Evolutionary conservation across 2,888 invertebrate species (phyloP), one percentile per base, ranked within the genome.

Genomic region (Melinopterus prodromus): DNA sequence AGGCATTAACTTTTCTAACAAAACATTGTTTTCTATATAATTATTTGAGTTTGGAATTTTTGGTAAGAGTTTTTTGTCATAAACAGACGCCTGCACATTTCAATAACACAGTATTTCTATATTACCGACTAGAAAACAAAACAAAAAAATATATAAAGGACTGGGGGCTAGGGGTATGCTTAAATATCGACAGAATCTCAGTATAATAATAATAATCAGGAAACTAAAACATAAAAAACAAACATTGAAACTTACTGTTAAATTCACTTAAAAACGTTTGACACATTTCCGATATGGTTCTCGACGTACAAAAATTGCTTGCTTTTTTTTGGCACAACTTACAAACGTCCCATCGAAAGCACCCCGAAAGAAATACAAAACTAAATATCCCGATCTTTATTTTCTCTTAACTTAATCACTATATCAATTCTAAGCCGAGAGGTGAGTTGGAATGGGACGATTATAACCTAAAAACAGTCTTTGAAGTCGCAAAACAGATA

Each of bases 91-190:
- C 53, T 53, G 53, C 12, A 53, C 53, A 53, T 53, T 26, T 53
- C 53, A 53, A 53, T 53, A 53, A 53, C 53, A 53, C 53, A 53
- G 53, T 9, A 53, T 53, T 26, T 53, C 53, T 53, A 53, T 53
- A 53, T 53, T 53, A 53, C 53, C 53, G 53, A 53, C 53, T 53
- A 53, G 53, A 53, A 53, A 53, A 53, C 53, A 53, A 53, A 53
- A 53, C 7, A 53, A 53, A 53, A 53, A 53, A 9, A 53, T 38
- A 38, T 38, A 12, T 53, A 53, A 9, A 12, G 53, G 7, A 9
- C 12, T 53, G 12, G 53, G 12, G 53, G 53, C 7, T 53, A 53
- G 53, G 53, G 53, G 53, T 7, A 9, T 9, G 53, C 53, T 53
- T 53, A 53, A 53, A 53, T 53, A 53, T 53, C 53, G 53, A 12